These are phyloP conservation scores for Phthorimaea operculella DNA, from an alignment of 1,140 invertebrate genomes.

Conservation along the genomic window DNA sequence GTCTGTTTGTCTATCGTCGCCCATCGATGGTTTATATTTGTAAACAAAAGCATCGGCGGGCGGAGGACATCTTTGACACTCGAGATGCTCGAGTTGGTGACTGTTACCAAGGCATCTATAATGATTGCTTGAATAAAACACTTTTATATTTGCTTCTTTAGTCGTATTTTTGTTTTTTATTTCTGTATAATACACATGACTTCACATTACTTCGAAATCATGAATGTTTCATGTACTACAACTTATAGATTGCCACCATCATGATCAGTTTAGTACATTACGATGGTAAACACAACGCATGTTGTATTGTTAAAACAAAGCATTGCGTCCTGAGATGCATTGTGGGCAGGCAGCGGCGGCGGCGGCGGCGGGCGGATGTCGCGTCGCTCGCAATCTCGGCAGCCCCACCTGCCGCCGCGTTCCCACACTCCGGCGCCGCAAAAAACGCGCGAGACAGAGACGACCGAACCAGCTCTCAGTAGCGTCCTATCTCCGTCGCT, in stretches of 20 bases:
- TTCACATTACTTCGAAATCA: too few relatives aligned
- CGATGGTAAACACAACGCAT: slow-evolving; percentile 18
- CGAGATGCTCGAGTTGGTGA: too few relatives aligned
- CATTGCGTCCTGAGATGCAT: slow-evolving; percentile 58
- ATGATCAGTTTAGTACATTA: too few relatives aligned
- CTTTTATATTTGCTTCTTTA: too few relatives aligned
- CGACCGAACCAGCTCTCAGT: slow-evolving; percentile 18
- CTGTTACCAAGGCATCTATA: too few relatives aligned
- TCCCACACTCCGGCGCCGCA: slow-evolving; percentile 67
- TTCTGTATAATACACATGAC: too few relatives aligned
- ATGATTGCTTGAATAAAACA: too few relatives aligned
- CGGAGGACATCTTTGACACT: too few relatives aligned
- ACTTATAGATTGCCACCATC: too few relatives aligned
- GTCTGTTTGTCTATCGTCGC: slow-evolving; percentile 38
- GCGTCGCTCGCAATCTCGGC: slow-evolving; percentile 64
- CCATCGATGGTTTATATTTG: slow-evolving; percentile 31
- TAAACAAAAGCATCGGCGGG: slow-evolving; percentile 31
- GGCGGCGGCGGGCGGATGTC: slow-evolving; percentile 34
- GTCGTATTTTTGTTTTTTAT: too few relatives aligned
- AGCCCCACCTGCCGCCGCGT: slow-evolving; percentile 64
- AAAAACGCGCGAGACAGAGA: slow-evolving; percentile 59
- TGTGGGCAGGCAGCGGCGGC: slow-evolving; percentile 29
- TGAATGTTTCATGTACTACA: too few relatives aligned
- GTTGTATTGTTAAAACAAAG: slow-evolving; percentile 62
- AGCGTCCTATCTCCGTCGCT: slow-evolving; percentile 41